Evolutionary conservation across 1,140 invertebrate genomes (phyloP), one percentile per base, ranked within the genome.

Genomic region (Temnothorax curvispinosus): DNA sequence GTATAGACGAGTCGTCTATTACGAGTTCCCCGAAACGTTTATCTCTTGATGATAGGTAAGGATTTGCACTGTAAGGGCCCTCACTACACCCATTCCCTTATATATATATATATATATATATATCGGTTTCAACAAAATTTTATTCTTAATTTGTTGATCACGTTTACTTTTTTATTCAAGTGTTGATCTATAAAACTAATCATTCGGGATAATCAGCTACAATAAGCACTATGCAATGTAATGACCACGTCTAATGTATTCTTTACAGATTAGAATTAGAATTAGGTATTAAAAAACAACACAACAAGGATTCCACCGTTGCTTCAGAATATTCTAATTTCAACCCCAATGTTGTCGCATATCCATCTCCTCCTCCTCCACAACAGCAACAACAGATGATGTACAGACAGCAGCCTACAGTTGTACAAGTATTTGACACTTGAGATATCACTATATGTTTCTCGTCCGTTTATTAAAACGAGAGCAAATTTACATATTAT

Each of bases 31-130:
- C 95, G 5, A 95, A 95, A 88, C 92, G 95, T 60, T 89, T 95
- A 13, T 95, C 95, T n/a, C 91, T 95, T 0, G 95, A 95, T 35
- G 95, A 95, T 78, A 95, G 95, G 95, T 95, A 85, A 87, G 54
- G 1, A 32, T 41, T 76, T 75, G 8, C 7, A 2, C 4, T 7
- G 27, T 27, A 27, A 60, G 7, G 3, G 27, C 27, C 27, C 27
- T 27, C 27, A 27, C 27, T 27, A 27, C 27, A 27, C 27, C 27
- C 27, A 27, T 27, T 27, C 1, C 27, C 27, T 27, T 27, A 11
- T 50, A 50, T 50, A 15, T 50, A 27, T 27, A 27, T 27, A 27
- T 27, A 27, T 27, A 27, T 27, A 27, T 27, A 27, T 27, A 27
- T 27, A 27, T 27, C 21, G 21, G 27, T 27, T 27, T 35, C 1